phyloP scores from a whole-genome alignment of 2,113 vertebrate species.

The Melanotaenia duboulayi region DNA sequence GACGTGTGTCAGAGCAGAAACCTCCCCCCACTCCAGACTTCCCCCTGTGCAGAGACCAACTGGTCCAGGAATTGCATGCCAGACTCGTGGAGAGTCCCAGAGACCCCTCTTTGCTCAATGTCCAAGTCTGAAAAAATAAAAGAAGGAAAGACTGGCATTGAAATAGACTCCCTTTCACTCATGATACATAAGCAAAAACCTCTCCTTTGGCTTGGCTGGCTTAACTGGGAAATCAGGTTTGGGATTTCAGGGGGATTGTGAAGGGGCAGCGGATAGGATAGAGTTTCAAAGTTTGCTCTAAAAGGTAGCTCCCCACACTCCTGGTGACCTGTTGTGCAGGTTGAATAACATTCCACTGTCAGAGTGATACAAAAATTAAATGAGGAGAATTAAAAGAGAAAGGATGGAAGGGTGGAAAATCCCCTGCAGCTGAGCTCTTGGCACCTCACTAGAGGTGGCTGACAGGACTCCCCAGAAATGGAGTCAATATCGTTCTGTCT shows the following conservation, averaged over 20 bases:
- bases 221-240: conserved; percentile 26
- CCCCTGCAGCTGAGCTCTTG: conserved; percentile 36
- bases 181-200: conserved; percentile 50
- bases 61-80: conserved; percentile 71
- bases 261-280: conserved; percentile 35
- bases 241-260: conserved; percentile 15
- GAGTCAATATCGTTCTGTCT: conserved; percentile 59
- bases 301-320: conserved; percentile 51
- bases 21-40: conserved; percentile 40
- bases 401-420: conserved; percentile 38
- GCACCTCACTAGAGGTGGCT: conserved; percentile 47
- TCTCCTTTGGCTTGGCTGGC: conserved; percentile 26
- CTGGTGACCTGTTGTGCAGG: conserved; percentile 54
- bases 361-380: conserved; percentile 62
- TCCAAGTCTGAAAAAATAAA: conserved; percentile 40
- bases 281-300: conserved; percentile 70
- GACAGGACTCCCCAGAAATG: conserved; percentile 64
- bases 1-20: conserved; percentile 61
- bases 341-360: conserved; percentile 67
- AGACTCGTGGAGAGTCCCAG: conserved; percentile 56
- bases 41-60: conserved; percentile 65
- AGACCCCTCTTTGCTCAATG: conserved; percentile 52
- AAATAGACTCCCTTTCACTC: conserved; percentile 33
- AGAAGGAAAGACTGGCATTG: conserved; percentile 63
- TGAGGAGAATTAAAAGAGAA: conserved; percentile 58